These are phyloP conservation scores for Tiliacea citrago DNA, from an alignment of 2,888 invertebrate genomes.

Conservation along the genomic window DNA sequence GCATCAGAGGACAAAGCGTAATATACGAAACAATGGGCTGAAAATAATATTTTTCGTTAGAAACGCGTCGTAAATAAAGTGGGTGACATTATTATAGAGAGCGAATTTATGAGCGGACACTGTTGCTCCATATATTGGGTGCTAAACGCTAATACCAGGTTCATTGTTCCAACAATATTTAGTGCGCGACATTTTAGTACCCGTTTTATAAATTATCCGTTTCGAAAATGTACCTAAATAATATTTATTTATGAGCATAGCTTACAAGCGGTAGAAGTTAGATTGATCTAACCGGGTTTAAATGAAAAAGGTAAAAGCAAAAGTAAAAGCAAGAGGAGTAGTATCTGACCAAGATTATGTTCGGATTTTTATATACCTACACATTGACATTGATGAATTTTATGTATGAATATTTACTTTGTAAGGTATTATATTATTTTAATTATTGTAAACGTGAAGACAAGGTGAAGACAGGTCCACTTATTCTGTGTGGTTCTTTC, in stretches of 20 bases:
- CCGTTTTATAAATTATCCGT: constrained; percentile 11
- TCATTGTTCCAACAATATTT: constrained; percentile 48
- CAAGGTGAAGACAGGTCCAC: no score
- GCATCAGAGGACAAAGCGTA: constrained; percentile 40
- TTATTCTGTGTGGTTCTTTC: no score
- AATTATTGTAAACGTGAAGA: no score
- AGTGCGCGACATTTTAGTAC: constrained; percentile 16
- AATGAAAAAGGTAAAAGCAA: not conserved
- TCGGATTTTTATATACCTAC: not conserved
- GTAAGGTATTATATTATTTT: no score
- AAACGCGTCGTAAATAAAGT: constrained; percentile 62
- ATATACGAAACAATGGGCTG: constrained; percentile 59
- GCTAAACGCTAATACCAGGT: constrained; percentile 44
- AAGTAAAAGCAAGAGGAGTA: no score
- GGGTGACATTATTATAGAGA: constrained; percentile 66
- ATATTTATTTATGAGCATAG: not conserved
- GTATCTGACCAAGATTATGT: not conserved
- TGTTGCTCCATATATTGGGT: constrained; percentile 41
- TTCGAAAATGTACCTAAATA: not conserved
- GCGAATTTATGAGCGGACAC: constrained; percentile 60
- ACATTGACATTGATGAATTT: no score
- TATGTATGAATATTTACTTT: no score
- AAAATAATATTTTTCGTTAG: constrained; percentile 69
- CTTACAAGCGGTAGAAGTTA: not conserved
- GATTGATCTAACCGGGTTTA: not conserved